Conservation (phyloP, 2,888 invertebrate genomes). For the Synergus itoensis region DNA sequence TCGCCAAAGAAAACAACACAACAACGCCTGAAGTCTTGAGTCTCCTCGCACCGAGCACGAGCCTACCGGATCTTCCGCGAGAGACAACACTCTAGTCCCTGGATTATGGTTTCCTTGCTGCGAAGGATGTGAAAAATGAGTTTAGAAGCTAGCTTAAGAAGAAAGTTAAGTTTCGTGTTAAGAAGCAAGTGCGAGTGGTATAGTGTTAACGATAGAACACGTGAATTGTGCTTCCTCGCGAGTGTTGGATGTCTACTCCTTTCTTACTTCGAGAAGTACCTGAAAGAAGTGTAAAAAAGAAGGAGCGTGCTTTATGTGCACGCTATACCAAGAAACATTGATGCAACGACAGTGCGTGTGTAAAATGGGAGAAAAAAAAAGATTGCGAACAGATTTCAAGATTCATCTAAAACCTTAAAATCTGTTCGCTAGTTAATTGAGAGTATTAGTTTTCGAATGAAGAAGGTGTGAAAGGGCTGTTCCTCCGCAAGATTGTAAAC, state of each 20-base stretch:
- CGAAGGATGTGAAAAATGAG: constrained; percentile 2
- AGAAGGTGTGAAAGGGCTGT: constrained; percentile 16
- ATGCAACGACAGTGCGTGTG: constrained; percentile 15
- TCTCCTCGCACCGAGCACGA: constrained; percentile 70
- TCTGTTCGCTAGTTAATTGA: constrained; percentile 57
- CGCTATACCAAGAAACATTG: constrained; percentile 43
- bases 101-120: constrained; percentile 16
- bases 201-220: constrained; percentile 3
- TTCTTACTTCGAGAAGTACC: constrained; percentile 29
- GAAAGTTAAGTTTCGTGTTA: constrained; percentile 11
- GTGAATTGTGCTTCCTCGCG: constrained; percentile 23
- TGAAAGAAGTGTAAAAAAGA: constrained; percentile 30
- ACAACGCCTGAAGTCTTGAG: constrained; percentile 65
- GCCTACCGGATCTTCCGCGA: constrained; percentile 73
- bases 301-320: background rate
- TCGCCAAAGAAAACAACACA: constrained; percentile 70
- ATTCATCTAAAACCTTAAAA: constrained; percentile 56
- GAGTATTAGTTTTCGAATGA: background rate
- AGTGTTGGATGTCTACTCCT: background rate
- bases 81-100: constrained; percentile 68
- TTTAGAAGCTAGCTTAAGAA: background rate
- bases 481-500: constrained; percentile 38
- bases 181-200: constrained; percentile 1
- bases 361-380: constrained; percentile 49
- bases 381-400: constrained; percentile 62